Conservation (phyloP, 2,888 invertebrate genomes). For the Pristionchus maxplancki region DNA sequence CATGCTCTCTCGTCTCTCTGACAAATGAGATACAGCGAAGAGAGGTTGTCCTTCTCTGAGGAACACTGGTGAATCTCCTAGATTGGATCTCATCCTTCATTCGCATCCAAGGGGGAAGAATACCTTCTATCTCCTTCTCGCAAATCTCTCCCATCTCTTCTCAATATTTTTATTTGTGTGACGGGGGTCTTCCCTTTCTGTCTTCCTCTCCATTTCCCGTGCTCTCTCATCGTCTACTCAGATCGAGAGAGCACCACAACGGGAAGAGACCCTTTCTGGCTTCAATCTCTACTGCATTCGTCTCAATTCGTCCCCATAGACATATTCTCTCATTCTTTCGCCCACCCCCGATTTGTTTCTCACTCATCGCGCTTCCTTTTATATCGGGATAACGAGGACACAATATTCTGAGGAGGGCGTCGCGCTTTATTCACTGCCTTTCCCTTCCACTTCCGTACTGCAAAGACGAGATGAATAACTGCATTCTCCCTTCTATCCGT, state of each 20-base stretch:
- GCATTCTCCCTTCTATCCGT: neutral
- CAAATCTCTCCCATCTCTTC: conserved; percentile 23
- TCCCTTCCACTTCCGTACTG: neutral
- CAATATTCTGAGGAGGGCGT: too few species aligned
- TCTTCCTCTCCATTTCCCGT: neutral
- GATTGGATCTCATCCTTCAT: neutral
- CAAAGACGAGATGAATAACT: neutral
- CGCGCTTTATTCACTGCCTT: neutral
- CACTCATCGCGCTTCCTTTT: conserved; percentile 15
- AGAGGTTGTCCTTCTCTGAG: neutral
- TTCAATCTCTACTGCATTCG: neutral
- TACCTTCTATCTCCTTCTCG: neutral
- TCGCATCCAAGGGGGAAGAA: neutral
- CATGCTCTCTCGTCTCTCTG: neutral
- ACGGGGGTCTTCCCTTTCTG: neutral
- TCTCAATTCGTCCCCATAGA: neutral
- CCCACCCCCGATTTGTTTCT: conserved; percentile 27
- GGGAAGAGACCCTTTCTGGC: neutral
- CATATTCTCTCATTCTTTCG: neutral
- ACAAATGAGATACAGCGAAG: neutral
- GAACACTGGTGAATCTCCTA: neutral
- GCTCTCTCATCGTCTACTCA: neutral
- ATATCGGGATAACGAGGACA: too few species aligned
- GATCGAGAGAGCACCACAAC: too few species aligned
- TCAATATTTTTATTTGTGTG: conserved; percentile 23